Conservation (phyloP, 2,113 vertebrate species). For the Neogobius melanostomus region DNA sequence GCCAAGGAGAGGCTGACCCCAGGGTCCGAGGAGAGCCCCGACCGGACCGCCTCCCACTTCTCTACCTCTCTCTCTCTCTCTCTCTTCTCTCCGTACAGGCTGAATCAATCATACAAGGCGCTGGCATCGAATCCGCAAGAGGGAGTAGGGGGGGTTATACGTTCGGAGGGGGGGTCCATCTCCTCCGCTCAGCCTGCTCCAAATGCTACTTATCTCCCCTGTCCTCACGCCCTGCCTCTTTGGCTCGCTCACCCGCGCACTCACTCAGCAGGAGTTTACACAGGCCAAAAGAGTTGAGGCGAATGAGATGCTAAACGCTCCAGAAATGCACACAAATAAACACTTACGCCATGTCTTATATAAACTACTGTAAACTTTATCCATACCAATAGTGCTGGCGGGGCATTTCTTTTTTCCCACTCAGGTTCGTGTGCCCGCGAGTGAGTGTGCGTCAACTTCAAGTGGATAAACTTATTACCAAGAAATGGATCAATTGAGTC, state of each 20-base stretch:
- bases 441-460: slow-evolving; percentile 25
- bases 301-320: slow-evolving; percentile 23
- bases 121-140: slow-evolving; percentile 32
- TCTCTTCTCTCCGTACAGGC: slow-evolving; percentile 43
- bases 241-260: slow-evolving; percentile 20
- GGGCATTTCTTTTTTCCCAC: slow-evolving; percentile 28
- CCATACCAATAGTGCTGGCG: slow-evolving; percentile 34
- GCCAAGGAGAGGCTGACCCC: slow-evolving; percentile 51
- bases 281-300: slow-evolving; percentile 20
- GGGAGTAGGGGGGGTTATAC: slow-evolving; percentile 11
- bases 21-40: slow-evolving; percentile 47
- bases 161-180: slow-evolving; percentile 2
- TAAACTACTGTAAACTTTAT: slow-evolving; percentile 17
- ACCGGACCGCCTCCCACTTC: slow-evolving; percentile 40
- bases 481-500: slow-evolving; percentile 62
- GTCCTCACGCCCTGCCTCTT: slow-evolving; percentile 30
- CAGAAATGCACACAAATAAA: slow-evolving; percentile 9
- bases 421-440: slow-evolving; percentile 8
- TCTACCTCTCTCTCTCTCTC: slow-evolving; percentile 26
- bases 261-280: slow-evolving; percentile 39
- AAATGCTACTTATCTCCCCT: slow-evolving; percentile 50
- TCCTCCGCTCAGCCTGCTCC: slow-evolving; percentile 33
- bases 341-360: slow-evolving; percentile 3
- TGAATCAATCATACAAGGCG: slow-evolving; percentile 63
- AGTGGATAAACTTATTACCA: slow-evolving; percentile 42